Conservation (phyloP, 2,888 invertebrate genomes). For the Harpalus rufipes region DNA sequence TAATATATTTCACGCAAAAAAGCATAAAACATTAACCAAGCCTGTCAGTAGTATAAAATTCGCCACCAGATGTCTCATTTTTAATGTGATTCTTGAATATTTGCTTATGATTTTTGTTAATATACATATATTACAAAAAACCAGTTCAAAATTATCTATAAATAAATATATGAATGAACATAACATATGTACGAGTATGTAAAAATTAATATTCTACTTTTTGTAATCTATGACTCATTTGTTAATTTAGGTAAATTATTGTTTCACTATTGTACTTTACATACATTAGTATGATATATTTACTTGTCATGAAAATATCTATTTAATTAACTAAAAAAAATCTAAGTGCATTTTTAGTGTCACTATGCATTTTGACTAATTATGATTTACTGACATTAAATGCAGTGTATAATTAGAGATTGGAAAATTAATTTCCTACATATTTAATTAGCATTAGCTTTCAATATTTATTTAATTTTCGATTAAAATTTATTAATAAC, state of each 20-base stretch:
- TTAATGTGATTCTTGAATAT: too few species aligned
- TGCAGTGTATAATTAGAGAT: background rate
- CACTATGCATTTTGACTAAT: background rate
- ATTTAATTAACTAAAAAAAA: background rate
- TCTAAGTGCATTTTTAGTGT: background rate
- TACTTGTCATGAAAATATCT: background rate
- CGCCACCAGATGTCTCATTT: too few species aligned
- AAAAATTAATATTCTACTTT: background rate
- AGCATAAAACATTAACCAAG: too few species aligned
- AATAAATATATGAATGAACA: background rate
- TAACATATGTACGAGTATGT: background rate
- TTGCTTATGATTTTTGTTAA: too few species aligned
- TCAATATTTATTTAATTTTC: background rate
- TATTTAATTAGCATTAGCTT: background rate
- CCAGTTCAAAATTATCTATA: background rate
- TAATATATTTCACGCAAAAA: too few species aligned
- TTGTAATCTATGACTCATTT: constrained; percentile 15
- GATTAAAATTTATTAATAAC: background rate
- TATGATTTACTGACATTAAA: background rate
- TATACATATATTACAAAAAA: too few species aligned
- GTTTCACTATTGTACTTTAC: constrained; percentile 7
- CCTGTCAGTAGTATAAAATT: too few species aligned
- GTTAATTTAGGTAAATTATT: background rate
- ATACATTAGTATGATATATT: background rate
- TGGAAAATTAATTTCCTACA: background rate